A percentile compares a stretch with the other conserved stretches of the same genome.
Evolutionary conservation across 2,113 vertebrate species (phyloP).

Genomic region (Myanophis thanlyinensis): DNA sequence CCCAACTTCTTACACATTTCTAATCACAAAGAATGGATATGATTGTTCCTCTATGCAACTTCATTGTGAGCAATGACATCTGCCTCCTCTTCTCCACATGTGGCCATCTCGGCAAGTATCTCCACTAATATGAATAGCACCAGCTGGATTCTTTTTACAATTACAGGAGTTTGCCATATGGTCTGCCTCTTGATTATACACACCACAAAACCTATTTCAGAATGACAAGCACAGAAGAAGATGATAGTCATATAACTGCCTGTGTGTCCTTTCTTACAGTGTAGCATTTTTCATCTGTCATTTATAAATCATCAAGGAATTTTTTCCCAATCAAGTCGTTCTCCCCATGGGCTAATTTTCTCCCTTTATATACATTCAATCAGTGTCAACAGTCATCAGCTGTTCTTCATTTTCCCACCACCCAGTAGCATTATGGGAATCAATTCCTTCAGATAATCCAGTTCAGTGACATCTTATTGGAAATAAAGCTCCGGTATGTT

Average conservation of each 20-base stretch:
- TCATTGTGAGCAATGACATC: not conserved
- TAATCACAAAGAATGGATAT: not conserved
- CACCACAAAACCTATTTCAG: constrained; percentile 34
- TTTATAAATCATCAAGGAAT: constrained; percentile 19
- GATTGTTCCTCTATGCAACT: not conserved
- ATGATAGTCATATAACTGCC: constrained; percentile 57
- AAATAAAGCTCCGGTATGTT: not conserved
- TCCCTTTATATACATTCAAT: not conserved
- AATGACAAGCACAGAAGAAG: constrained; percentile 43
- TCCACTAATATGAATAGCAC: not conserved
- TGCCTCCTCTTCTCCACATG: not conserved
- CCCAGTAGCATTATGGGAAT: rapidly evolving
- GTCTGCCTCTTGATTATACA: constrained; percentile 28
- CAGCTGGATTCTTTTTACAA: constrained; percentile 22
- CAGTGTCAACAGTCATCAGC: not conserved
- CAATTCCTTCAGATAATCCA: constrained; percentile 1
- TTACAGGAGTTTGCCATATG: constrained; percentile 36
- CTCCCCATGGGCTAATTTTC: constrained; percentile 25
- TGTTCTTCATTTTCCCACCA: not conserved
- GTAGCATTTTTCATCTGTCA: constrained; percentile 41
- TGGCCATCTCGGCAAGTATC: not conserved
- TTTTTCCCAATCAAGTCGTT: not conserved
- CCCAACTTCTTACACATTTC: not conserved
- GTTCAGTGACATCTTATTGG: not conserved
- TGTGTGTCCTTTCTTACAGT: constrained; percentile 35